phyloP scores from a whole-genome alignment of 2,888 invertebrate species.

The Panopea generosa region DNA sequence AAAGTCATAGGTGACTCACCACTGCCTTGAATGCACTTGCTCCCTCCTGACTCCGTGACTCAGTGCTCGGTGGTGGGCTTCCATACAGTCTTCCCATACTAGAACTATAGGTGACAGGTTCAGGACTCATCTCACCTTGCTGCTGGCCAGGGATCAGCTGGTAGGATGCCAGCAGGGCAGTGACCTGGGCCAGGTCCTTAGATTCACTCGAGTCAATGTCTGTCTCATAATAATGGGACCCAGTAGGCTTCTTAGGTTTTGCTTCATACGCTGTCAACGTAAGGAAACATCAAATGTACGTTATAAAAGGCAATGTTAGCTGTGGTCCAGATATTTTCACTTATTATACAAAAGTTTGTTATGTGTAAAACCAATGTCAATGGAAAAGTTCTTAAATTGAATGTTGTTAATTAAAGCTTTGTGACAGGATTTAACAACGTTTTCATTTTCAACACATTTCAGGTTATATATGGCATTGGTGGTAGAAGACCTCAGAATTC shows the following conservation, averaged over 20 bases:
- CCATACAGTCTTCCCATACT: conserved; percentile 10
- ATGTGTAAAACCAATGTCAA: too few relatives aligned
- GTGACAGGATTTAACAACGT: too few relatives aligned
- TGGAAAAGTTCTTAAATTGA: too few relatives aligned
- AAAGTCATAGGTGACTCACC: too few relatives aligned
- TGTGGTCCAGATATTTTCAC: too few relatives aligned
- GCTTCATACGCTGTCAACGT: neutral
- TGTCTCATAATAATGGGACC: conserved; percentile 92
- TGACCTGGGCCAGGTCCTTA: conserved; percentile 87
- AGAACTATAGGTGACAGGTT: conserved; percentile 33
- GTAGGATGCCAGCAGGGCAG: conserved; percentile 61
- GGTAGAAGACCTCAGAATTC: too few relatives aligned
- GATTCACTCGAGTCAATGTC: conserved; percentile 94
- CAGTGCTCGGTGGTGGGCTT: conserved; percentile 36
- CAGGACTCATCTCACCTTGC: conserved; percentile 24
- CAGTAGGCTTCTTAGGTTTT: neutral
- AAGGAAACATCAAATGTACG: too few relatives aligned
- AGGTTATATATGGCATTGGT: too few relatives aligned
- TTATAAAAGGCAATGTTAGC: too few relatives aligned
- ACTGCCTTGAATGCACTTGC: conserved; percentile 52
- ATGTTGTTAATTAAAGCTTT: too few relatives aligned
- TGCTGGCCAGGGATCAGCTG: conserved; percentile 37
- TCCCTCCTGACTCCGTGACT: conserved; percentile 32
- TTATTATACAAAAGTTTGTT: too few relatives aligned
- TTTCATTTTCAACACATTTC: too few relatives aligned